Percentiles rank a stretch among this genome's conserved stretches.
Conservation (phyloP, 2,888 invertebrate species). For the Ametastegia equiseti region DNA sequence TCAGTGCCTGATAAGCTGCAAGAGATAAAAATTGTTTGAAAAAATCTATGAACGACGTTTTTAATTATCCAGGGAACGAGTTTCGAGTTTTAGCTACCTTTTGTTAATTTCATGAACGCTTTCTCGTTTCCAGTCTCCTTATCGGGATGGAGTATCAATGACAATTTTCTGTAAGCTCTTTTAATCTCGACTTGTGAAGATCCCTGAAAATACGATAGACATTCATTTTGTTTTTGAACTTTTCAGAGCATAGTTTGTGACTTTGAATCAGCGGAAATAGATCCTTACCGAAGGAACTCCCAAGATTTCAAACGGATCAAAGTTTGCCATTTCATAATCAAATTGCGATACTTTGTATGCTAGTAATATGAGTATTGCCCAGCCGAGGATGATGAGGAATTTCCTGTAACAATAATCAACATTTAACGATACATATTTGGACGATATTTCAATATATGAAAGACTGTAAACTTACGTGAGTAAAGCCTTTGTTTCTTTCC, state of each 20-base stretch:
- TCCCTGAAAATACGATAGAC: constrained; percentile 78
- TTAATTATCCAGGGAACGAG: not conserved
- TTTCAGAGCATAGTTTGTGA: not conserved
- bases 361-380: constrained; percentile 88
- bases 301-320: constrained; percentile 98
- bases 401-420: constrained; percentile 79
- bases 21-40: not conserved
- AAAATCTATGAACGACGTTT: not conserved
- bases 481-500: constrained; percentile 89
- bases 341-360: constrained; percentile 97
- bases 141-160: constrained; percentile 97
- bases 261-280: too few species aligned
- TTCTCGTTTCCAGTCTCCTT: constrained; percentile 98
- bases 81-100: constrained; percentile 80
- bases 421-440: constrained; percentile 22
- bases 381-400: constrained; percentile 87
- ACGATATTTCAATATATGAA: not conserved
- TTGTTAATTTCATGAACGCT: constrained; percentile 97
- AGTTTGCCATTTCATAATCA: constrained; percentile 98
- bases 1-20: constrained; percentile 87
- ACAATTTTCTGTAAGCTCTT: constrained; percentile 95
- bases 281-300: constrained; percentile 87
- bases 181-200: constrained; percentile 94
- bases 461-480: constrained; percentile 77
- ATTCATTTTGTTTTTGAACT: not conserved